A percentile compares a stretch with the other conserved stretches of the same genome.
phyloP scores from a whole-genome alignment of 2,888 invertebrate genomes.

The Colostygia pectinataria region DNA sequence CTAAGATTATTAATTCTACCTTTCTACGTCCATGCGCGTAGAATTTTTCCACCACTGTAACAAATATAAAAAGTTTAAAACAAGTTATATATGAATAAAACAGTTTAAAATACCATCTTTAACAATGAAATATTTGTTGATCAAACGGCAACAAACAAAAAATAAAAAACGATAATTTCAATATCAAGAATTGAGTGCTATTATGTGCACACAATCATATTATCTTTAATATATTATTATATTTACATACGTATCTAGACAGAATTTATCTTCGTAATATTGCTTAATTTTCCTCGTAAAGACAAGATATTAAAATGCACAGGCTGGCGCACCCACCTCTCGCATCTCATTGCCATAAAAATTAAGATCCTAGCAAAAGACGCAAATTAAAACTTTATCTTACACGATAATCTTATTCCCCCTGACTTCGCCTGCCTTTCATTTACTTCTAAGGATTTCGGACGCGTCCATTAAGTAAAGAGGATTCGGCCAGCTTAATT shows the following conservation, averaged over 20 bases:
- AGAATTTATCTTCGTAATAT: background rate
- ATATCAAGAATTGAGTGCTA: too few species aligned
- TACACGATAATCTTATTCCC: conserved; percentile 56
- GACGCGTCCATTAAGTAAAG: conserved; percentile 75
- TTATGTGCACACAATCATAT: too few species aligned
- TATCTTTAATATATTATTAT: too few species aligned
- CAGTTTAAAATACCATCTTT: too few species aligned
- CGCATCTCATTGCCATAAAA: conserved; percentile 36
- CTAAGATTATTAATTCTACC: too few species aligned
- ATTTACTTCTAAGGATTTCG: conserved; percentile 66
- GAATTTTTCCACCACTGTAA: too few species aligned
- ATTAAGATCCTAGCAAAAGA: conserved; percentile 42
- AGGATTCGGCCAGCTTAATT: conserved; percentile 77
- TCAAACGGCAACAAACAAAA: too few species aligned
- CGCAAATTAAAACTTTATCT: conserved; percentile 56
- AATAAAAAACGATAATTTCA: too few species aligned
- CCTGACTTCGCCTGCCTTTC: conserved; percentile 59
- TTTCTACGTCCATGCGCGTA: too few species aligned
- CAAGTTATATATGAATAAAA: too few species aligned
- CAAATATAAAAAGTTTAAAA: too few species aligned
- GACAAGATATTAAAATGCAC: conserved; percentile 22
- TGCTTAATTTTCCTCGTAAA: conserved; percentile 9
- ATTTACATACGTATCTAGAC: background rate
- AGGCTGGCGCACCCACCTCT: conserved; percentile 23
- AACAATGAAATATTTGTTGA: too few species aligned